Conservation (phyloP, 2,113 vertebrate genomes). For the Saimiri boliviensis region DNA sequence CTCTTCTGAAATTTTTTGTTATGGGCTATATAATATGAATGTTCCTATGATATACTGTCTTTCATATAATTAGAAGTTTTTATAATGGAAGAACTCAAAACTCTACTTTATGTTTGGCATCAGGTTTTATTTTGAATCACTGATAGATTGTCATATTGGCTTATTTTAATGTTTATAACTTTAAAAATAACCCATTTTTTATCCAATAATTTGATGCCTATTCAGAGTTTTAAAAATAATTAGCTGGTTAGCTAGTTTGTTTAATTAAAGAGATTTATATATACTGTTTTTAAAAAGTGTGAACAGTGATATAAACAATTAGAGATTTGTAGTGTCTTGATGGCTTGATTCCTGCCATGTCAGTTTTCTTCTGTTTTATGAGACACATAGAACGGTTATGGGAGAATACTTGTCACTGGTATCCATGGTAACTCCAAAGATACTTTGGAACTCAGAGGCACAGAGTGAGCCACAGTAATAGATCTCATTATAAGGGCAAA, state of each 20-base stretch:
- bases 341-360: conserved; percentile 79
- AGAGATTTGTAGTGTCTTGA: conserved; percentile 65
- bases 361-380: conserved; percentile 83
- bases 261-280: conserved; percentile 46
- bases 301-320: conserved; percentile 60
- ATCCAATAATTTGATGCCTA: background rate
- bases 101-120: background rate
- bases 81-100: conserved; percentile 25
- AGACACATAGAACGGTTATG: conserved; percentile 83
- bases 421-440: conserved; percentile 86
- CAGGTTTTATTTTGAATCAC: background rate
- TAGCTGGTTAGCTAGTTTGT: background rate
- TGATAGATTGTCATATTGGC: background rate
- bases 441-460: conserved; percentile 84
- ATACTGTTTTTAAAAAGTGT: background rate
- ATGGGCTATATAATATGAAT: background rate
- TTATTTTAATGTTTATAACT: conserved; percentile 40
- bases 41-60: background rate
- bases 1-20: conserved; percentile 17
- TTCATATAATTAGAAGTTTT: conserved; percentile 16
- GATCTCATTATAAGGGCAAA: conserved; percentile 87
- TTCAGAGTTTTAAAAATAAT: conserved; percentile 56
- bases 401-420: conserved; percentile 85
- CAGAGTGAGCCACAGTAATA: conserved; percentile 84
- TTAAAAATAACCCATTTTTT: conserved; percentile 39